Evolutionary conservation across 2,797 vertebrate genomes (phyloP), one percentile per base, ranked within the genome.

Genomic region (Cryptoprocta ferox): DNA sequence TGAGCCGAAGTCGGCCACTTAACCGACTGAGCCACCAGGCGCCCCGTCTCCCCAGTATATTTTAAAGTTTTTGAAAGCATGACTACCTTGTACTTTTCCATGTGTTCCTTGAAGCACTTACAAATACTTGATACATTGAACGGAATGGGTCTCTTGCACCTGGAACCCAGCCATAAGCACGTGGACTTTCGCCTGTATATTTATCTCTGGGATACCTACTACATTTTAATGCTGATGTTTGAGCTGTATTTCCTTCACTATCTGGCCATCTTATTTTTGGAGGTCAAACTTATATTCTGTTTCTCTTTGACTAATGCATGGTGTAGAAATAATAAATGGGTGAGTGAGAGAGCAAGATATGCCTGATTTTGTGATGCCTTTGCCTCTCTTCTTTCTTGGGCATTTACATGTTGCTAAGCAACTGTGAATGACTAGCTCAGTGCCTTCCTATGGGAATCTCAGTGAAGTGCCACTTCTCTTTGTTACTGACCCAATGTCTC

Each of bases 361-460:
- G 18, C 37, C 35, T n/a, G 48, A 61, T 84, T 82, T 86, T 91
- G n/a, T 75, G n/a, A 65, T 66, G 61, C 39, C 70, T 93, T 80
- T 71, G 66, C 66, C 37, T 68, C 66, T 19, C 21, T 84, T 84
- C 68, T 84, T 96, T 59, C n/a, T 89, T 56, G 39, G 78, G 37
- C 19, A 76, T 94, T 96, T 95, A 32, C 39, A 75, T 28, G 83
- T 96, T 97, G 96, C 97, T 97, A 97, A 95, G 96, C 97, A 95
- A 97, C 92, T 2, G 53, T 80, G 91, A 82, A 78, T 26, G 11
- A 71, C 32, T 1, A 28, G 53, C 78, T 88, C 35, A 83, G 59
- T 16, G 19, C 45, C 79, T 89, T 89, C 83, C 45, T 89, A 32
- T 39, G 35, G 75, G 80, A 70, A 53, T 68, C 53, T 35, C 10